Percentiles rank a stretch among this genome's conserved stretches.
phyloP scores from a whole-genome alignment of 2,797 vertebrate species.

The Meda fulgida region DNA sequence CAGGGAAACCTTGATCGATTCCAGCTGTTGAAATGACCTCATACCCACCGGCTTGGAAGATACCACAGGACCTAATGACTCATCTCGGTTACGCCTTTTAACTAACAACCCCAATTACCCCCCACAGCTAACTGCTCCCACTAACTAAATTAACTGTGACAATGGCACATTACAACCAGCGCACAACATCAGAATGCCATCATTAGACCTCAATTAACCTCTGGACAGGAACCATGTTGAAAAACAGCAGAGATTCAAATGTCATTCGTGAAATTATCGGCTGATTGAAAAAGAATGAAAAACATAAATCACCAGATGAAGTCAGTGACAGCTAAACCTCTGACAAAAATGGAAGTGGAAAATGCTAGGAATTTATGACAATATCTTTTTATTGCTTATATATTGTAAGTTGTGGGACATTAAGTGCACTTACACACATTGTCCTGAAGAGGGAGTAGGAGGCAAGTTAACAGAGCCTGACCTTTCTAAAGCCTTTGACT shows the following conservation, averaged over 20 bases:
- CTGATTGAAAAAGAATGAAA: neutral
- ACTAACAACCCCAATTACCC: conserved; percentile 27
- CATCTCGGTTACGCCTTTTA: conserved; percentile 31
- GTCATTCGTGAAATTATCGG: neutral
- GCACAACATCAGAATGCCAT: neutral
- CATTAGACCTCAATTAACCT: conserved; percentile 21
- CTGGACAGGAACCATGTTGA: conserved; percentile 19
- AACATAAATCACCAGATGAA: neutral
- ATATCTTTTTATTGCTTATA: neutral
- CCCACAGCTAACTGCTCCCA: conserved; percentile 10
- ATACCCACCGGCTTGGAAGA: neutral
- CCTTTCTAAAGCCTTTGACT: conserved; percentile 37
- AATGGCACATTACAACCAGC: conserved; percentile 22
- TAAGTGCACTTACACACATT: conserved; percentile 29
- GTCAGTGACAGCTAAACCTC: conserved; percentile 2
- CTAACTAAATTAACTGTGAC: conserved; percentile 27
- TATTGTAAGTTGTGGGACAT: neutral
- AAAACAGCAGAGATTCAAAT: conserved; percentile 1
- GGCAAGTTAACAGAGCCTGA: conserved; percentile 26
- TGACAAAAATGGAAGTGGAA: neutral
- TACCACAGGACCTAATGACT: conserved; percentile 35
- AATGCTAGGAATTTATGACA: neutral
- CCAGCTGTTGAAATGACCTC: conserved; percentile 43
- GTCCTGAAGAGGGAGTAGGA: conserved; percentile 72
- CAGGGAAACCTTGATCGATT: conserved; percentile 31